Conservation (phyloP, 2,888 invertebrate genomes). For the Leucoptera coffeella region DNA sequence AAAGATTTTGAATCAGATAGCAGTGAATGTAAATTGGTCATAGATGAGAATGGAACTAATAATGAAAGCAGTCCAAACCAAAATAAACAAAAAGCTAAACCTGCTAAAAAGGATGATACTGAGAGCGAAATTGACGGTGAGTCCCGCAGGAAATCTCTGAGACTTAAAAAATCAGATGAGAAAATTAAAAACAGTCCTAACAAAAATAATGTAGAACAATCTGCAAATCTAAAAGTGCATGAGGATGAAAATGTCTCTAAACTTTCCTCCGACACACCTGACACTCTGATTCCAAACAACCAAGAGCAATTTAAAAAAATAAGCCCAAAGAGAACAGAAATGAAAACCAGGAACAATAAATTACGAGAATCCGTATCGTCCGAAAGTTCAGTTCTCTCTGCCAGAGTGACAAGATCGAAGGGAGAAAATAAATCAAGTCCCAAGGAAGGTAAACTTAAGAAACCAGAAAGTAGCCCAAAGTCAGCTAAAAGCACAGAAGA, state of each 20-base stretch:
- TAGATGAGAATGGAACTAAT: constrained; percentile 14
- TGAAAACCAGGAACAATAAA: background rate
- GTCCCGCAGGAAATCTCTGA: constrained; percentile 14
- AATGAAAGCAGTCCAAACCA: background rate
- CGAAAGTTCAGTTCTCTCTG: too few relatives aligned
- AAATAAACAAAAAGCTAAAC: background rate
- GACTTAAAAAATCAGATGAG: constrained; percentile 8
- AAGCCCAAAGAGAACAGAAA: background rate
- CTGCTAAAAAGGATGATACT: background rate
- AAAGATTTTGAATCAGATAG: constrained; percentile 15
- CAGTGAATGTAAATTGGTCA: constrained; percentile 7
- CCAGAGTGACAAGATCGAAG: background rate
- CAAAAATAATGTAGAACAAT: constrained; percentile 2
- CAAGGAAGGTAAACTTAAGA: background rate
- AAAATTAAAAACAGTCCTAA: constrained; percentile 8
- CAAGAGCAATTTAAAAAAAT: constrained; percentile 16
- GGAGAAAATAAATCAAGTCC: background rate
- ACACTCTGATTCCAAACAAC: constrained; percentile 30
- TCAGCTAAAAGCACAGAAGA: background rate
- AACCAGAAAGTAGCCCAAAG: constrained; percentile 1
- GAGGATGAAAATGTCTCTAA: constrained; percentile 3
- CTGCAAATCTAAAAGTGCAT: constrained; percentile 2
- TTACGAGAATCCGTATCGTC: too few relatives aligned
- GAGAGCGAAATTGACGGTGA: background rate
- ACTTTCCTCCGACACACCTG: constrained; percentile 11